Conservation (phyloP, 1,140 invertebrate genomes). For the Drosophila neocordata region DNA sequence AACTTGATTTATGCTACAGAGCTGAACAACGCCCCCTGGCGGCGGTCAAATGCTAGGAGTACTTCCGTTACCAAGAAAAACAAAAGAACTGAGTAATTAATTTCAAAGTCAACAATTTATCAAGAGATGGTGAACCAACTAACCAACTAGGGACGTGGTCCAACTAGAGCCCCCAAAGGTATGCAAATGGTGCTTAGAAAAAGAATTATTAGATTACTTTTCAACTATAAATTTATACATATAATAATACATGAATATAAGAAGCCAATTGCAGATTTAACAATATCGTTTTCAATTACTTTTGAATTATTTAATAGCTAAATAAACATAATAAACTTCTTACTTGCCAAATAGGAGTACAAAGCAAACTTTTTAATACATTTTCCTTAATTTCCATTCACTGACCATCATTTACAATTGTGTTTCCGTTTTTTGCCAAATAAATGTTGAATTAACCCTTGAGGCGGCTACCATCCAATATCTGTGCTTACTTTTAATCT, state of each 20-base stretch:
- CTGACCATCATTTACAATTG: neutral
- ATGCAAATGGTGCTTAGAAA: no score
- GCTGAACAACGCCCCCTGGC: slow-evolving; percentile 37
- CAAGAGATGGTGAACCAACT: slow-evolving; percentile 43
- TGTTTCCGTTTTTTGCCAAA: neutral
- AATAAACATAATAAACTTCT: no score
- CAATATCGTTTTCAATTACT: no score
- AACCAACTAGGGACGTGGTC: slow-evolving; percentile 1
- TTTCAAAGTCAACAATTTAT: slow-evolving; percentile 80
- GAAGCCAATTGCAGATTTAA: no score
- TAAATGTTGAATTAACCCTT: slow-evolving; percentile 17
- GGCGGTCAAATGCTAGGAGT: slow-evolving; percentile 15
- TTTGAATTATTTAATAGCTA: no score
- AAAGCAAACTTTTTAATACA: neutral
- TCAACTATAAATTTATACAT: no score
- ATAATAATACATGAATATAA: no score
- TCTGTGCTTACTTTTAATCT: slow-evolving; percentile 10
- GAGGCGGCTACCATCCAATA: slow-evolving; percentile 8
- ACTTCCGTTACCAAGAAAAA: slow-evolving; percentile 67
- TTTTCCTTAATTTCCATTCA: neutral
- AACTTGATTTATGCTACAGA: slow-evolving; percentile 74
- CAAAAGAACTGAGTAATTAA: slow-evolving; percentile 72
- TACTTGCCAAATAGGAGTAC: neutral
- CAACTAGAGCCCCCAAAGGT: neutral
- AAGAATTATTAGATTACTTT: no score